Percentiles rank a stretch among this genome's conserved stretches.
phyloP scores from a whole-genome alignment of 2,113 vertebrate species.

The Cottus gobio region DNA sequence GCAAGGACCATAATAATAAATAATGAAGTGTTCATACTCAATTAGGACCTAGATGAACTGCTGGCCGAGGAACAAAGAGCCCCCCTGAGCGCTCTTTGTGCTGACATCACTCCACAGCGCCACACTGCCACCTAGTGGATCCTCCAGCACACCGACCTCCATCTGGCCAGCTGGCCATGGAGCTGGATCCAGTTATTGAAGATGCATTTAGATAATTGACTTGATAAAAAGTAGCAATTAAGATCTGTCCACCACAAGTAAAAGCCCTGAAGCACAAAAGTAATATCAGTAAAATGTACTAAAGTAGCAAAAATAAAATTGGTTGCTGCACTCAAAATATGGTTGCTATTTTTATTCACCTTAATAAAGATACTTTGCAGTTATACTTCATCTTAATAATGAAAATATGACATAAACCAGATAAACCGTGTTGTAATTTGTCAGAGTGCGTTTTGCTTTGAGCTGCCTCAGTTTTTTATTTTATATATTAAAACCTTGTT shows the following conservation, averaged over 20 bases:
- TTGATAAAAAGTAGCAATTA: background rate
- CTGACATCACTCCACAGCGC: background rate
- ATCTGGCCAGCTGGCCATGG: background rate
- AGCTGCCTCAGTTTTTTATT: too few relatives aligned
- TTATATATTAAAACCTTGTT: too few relatives aligned
- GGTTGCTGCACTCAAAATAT: too few relatives aligned
- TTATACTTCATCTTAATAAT: too few relatives aligned
- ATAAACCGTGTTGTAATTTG: too few relatives aligned
- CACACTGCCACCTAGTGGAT: conserved; percentile 65
- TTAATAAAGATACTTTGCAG: too few relatives aligned
- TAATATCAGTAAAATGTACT: background rate
- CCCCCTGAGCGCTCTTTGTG: conserved; percentile 33
- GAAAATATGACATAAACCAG: too few relatives aligned
- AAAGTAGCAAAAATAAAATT: background rate
- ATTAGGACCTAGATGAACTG: background rate
- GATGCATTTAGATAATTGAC: background rate
- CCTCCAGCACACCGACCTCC: background rate
- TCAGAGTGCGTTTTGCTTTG: too few relatives aligned
- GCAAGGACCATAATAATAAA: background rate
- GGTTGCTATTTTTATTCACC: too few relatives aligned
- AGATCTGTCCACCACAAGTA: background rate
- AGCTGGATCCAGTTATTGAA: background rate
- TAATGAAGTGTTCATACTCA: background rate
- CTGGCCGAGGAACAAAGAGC: conserved; percentile 43
- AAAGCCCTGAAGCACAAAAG: background rate